A percentile compares a stretch with the other conserved stretches of the same genome.
Conservation (phyloP, 2,113 vertebrate species). For the Anoura caudifer region DNA sequence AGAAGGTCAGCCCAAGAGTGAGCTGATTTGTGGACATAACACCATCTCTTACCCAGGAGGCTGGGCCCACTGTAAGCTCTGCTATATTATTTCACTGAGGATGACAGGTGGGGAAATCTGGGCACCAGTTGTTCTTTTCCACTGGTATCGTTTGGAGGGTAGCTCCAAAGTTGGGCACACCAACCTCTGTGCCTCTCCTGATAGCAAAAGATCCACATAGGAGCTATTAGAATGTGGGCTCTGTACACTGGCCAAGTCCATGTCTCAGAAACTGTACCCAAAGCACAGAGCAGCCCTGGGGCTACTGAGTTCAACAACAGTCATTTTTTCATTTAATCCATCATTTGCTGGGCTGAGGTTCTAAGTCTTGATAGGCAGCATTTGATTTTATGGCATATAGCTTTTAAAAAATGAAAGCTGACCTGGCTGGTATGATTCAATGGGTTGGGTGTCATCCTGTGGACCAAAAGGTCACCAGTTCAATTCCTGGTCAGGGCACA, state of each 20-base stretch:
- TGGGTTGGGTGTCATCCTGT: too few species aligned
- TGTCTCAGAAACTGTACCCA: slow-evolving; percentile 5
- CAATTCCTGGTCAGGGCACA: too few species aligned
- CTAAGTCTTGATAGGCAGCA: background rate
- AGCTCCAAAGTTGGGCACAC: slow-evolving; percentile 66
- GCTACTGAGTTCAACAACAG: background rate
- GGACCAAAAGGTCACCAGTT: too few species aligned
- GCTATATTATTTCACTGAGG: slow-evolving; percentile 64
- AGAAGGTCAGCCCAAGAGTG: slow-evolving; percentile 67
- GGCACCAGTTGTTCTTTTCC: slow-evolving; percentile 78
- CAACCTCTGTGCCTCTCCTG: slow-evolving; percentile 67
- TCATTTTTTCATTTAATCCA: background rate
- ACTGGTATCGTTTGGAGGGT: slow-evolving; percentile 65
- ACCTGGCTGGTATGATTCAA: too few species aligned
- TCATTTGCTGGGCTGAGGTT: background rate
- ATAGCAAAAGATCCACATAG: slow-evolving; percentile 24
- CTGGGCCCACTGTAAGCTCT: slow-evolving; percentile 45
- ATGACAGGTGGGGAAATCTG: slow-evolving; percentile 72
- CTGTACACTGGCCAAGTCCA: slow-evolving; percentile 53
- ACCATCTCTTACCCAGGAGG: slow-evolving; percentile 65
- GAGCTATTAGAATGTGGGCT: slow-evolving; percentile 58
- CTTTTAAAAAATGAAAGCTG: slow-evolving; percentile 4
- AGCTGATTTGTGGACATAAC: slow-evolving; percentile 57
- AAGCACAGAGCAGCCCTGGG: background rate
- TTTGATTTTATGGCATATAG: slow-evolving; percentile 3